phyloP scores from a whole-genome alignment of 1,140 invertebrate genomes.

The Drosophila aff. region DNA sequence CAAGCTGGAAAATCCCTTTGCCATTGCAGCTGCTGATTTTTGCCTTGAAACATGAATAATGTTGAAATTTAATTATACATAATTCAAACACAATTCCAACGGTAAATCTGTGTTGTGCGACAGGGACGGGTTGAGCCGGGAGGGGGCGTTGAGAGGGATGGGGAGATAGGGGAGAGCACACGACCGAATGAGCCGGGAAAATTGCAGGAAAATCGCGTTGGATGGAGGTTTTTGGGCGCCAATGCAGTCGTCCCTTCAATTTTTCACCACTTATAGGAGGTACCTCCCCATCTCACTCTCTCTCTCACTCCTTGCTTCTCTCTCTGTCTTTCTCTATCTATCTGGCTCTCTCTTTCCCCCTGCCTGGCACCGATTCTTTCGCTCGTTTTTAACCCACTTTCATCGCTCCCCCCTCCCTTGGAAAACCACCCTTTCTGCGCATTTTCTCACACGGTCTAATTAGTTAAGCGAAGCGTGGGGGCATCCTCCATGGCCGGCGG shows the following conservation, averaged over 20 bases:
- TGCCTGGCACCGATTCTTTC: neutral
- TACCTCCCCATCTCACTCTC: neutral
- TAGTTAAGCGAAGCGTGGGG: constrained; percentile 75
- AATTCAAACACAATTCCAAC: constrained; percentile 73
- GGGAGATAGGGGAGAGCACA: neutral
- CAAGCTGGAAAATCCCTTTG: constrained; percentile 37
- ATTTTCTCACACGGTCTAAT: constrained; percentile 79
- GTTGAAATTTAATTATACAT: constrained; percentile 81
- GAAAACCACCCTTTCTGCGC: constrained; percentile 18
- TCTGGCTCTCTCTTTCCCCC: no score
- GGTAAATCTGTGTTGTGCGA: constrained; percentile 58
- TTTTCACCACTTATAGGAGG: constrained; percentile 16
- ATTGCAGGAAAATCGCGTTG: constrained; percentile 27
- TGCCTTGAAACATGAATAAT: constrained; percentile 71
- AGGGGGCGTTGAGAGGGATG: neutral
- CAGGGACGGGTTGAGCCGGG: neutral
- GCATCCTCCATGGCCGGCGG: constrained; percentile 38
- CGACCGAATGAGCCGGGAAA: constrained; percentile 62
- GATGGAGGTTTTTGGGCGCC: constrained; percentile 6
- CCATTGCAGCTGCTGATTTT: constrained; percentile 52
- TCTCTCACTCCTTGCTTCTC: neutral
- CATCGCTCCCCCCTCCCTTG: neutral
- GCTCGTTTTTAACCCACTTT: constrained; percentile 12
- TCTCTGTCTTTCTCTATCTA: neutral
- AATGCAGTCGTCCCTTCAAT: constrained; percentile 8